Conservation (phyloP, 2,797 vertebrate species). For the Acrossocheilus fasciatus region DNA sequence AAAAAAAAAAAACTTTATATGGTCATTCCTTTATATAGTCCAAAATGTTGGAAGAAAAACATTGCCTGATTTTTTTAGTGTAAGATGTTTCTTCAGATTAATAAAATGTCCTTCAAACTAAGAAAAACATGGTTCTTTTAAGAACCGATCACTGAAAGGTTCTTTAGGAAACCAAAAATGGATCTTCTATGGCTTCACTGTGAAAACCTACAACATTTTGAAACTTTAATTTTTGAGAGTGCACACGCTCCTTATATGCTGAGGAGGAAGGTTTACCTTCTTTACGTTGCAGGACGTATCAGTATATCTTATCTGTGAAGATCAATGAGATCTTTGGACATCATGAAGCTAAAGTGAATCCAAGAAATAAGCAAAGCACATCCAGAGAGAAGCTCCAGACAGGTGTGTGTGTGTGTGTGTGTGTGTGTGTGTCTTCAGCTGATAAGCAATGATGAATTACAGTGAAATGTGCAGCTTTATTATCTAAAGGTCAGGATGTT, state of each 20-base stretch:
- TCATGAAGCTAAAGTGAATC: neutral
- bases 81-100: neutral
- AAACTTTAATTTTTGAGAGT: no score
- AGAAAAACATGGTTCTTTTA: neutral
- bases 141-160: neutral
- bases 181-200: neutral
- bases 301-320: neutral
- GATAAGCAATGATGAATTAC: slow-evolving; percentile 28
- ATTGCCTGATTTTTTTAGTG: neutral
- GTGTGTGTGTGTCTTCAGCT: neutral
- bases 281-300: neutral
- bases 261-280: neutral
- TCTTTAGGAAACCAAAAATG: neutral
- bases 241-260: neutral
- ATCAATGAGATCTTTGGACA: neutral
- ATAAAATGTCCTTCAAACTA: neutral
- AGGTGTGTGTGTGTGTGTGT: neutral
- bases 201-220: neutral
- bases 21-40: no score
- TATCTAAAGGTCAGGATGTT: slow-evolving; percentile 25
- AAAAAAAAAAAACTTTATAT: no score
- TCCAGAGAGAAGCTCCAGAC: neutral
- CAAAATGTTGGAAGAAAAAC: no score
- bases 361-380: neutral
- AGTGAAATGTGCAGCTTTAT: neutral